Evolutionary conservation across 2,888 invertebrate genomes (phyloP), one percentile per base, ranked within the genome.

Genomic region (Helleia helle): DNA sequence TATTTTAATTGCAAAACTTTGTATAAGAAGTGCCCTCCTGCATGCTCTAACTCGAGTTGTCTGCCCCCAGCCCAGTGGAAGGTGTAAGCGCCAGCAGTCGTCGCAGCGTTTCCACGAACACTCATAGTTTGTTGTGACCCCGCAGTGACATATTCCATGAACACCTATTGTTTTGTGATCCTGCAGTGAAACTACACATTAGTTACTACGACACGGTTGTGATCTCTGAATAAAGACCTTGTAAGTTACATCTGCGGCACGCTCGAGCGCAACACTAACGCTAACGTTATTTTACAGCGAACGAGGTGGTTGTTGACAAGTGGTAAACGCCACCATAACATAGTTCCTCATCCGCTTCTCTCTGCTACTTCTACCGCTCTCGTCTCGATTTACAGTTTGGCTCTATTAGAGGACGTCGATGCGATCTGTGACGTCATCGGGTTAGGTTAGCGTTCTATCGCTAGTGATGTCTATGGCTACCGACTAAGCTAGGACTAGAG

Each of bases 251-350:
- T 65, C 68, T 69, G 69, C 69, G 57, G 59, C 65, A 62, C 71
- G 72, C 62, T 60, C 70, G 69, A 59, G 55, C 69, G 68, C 57
- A 55, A 62, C 67, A 71, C 72, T 80, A 83, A 80, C 75, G 56
- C 66, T 74, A 65, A 57, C 73, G 70, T 81, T 84, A 68, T 85
- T 85, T 89, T 90, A 71, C 90, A 91, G 91, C 86, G 88, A 88
- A 89, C 86, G 91, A 91, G 71, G 83, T 76, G 81, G 90, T 91
- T 84, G 69, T 88, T 86, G 88, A 89, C 87, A 90, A 87, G 87
- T 90, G 89, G 90, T 87, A 87, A 84, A 71, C 74, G 66, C 79
- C 80, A 81, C 76, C 69, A 67, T 62, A 62, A 65, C 75, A 68
- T 75, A 77, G 77, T 76, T 75, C 80, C 79, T 79, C 80, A 69